phyloP scores from a whole-genome alignment of 2,888 invertebrate genomes.

The Colostygia pectinataria region DNA sequence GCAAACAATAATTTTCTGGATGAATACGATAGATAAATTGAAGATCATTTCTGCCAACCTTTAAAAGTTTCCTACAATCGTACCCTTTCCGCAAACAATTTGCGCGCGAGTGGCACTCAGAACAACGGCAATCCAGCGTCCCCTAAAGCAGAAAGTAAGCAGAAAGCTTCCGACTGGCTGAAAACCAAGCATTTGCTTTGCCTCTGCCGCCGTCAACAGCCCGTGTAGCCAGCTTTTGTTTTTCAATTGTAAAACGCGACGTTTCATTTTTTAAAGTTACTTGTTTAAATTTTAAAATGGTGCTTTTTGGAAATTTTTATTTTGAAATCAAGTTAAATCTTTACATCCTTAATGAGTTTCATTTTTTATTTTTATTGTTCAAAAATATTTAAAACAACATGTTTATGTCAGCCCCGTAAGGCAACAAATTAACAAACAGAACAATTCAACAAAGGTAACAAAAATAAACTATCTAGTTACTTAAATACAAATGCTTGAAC shows the following conservation, averaged over 20 bases:
- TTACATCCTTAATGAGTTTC: no score
- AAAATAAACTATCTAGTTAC: no score
- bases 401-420: no score
- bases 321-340: no score
- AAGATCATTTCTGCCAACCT: conserved; percentile 48
- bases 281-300: conserved; percentile 11
- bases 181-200: conserved; percentile 61
- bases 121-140: conserved; percentile 75
- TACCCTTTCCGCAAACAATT: conserved; percentile 83
- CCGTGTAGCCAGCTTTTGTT: conserved; percentile 64
- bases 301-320: no score
- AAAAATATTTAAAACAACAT: no score
- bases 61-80: conserved; percentile 74
- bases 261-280: conserved; percentile 12
- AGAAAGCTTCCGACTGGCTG: conserved; percentile 71
- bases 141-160: conserved; percentile 47
- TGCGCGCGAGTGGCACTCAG: conserved; percentile 72
- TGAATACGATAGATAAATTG: no score
- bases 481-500: no score
- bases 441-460: no score
- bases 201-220: conserved; percentile 65
- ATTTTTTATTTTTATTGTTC: no score
- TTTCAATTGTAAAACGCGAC: conserved; percentile 30
- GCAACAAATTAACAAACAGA: no score
- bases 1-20: no score